These are phyloP conservation scores for Dendroctonus valens DNA, from an alignment of 1,140 invertebrate genomes.

Conservation along the genomic window DNA sequence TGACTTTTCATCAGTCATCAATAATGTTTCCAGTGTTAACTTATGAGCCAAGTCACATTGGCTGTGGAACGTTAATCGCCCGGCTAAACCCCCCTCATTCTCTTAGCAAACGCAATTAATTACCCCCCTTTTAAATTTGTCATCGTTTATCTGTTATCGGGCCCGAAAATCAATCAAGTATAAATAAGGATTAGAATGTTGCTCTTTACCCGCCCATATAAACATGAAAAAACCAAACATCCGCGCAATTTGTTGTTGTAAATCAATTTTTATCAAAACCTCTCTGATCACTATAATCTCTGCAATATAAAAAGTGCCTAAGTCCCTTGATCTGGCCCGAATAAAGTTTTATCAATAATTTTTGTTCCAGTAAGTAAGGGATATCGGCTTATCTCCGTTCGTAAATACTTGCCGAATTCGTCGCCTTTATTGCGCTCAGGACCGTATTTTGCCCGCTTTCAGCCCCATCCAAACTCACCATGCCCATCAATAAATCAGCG, in stretches of 20 bases:
- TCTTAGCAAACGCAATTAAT: constrained; percentile 8
- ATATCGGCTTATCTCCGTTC: constrained; percentile 15
- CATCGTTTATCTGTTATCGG: constrained; percentile 17
- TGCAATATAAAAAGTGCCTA: constrained; percentile 30
- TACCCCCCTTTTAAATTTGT: constrained; percentile 42
- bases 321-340: constrained; percentile 30
- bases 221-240: constrained; percentile 15
- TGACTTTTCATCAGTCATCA: too few relatives aligned
- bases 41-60: too few relatives aligned
- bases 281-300: constrained; percentile 29
- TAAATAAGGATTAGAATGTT: constrained; percentile 29
- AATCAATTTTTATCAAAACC: constrained; percentile 34
- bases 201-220: constrained; percentile 18
- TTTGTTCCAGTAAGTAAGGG: constrained; percentile 30
- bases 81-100: not conserved
- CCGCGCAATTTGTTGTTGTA: constrained; percentile 23
- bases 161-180: constrained; percentile 23
- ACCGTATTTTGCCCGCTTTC: too few relatives aligned
- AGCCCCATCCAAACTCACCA: too few relatives aligned
- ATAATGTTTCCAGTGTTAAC: too few relatives aligned
- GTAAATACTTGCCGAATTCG: not conserved
- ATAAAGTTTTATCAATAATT: constrained; percentile 33
- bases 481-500: too few relatives aligned
- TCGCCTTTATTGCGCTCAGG: too few relatives aligned
- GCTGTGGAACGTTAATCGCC: too few relatives aligned